phyloP scores from a whole-genome alignment of 2,797 vertebrate genomes.

The Poecilia gillii region DNA sequence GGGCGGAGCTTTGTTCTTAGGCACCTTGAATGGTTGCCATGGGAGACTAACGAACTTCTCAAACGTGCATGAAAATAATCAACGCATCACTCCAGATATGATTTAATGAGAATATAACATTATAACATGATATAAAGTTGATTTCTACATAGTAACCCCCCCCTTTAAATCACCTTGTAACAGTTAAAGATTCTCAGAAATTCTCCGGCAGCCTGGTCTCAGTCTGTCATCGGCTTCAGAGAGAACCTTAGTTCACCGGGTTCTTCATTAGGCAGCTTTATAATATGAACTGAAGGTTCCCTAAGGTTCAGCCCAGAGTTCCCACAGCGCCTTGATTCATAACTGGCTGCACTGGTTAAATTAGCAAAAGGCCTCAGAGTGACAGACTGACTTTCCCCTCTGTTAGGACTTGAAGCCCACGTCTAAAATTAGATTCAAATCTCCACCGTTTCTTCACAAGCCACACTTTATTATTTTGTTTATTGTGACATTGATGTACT shows the following conservation, averaged over 20 bases:
- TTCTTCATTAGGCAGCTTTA: slow-evolving; percentile 4
- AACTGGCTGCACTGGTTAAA: slow-evolving; percentile 5
- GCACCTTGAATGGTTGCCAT: too few relatives aligned
- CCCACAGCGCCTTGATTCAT: neutral
- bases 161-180: neutral
- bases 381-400: neutral
- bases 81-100: too few relatives aligned
- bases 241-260: slow-evolving; percentile 1
- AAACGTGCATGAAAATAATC: too few relatives aligned
- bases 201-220: neutral
- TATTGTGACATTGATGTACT: neutral
- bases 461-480: neutral
- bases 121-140: too few relatives aligned
- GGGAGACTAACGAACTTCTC: too few relatives aligned
- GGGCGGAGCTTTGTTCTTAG: too few relatives aligned
- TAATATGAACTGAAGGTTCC: neutral
- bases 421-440: neutral
- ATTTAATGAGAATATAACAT: too few relatives aligned
- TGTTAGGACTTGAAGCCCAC: neutral
- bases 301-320: neutral
- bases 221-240: neutral
- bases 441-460: neutral
- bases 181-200: neutral
- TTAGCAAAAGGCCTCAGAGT: neutral
- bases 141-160: too few relatives aligned